Evolutionary conservation across 2,888 invertebrate genomes (phyloP), one percentile per base, ranked within the genome.

Genomic region (Ornithoptera alexandrae): DNA sequence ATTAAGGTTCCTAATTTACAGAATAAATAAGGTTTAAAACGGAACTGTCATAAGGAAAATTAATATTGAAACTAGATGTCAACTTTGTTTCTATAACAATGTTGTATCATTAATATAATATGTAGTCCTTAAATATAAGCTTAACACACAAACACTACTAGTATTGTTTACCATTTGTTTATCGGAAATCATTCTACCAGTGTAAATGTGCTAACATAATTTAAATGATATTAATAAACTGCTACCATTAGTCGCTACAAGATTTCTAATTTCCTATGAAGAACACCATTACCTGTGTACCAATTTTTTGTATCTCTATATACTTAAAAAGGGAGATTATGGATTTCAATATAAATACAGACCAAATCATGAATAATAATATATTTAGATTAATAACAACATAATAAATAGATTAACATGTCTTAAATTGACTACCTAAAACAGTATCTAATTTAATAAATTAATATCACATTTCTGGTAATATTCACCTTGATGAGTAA

Each of bases 391-490:
- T 62, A 39, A 63, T 70, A 64, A 70, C 67, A 67, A 63, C 58
- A 36, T 22, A 64, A 63, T 63, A 67, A 67, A 67, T 67, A 70
- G n/a, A 70, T 67, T 50, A 65, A 69, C 65, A 65, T 65, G 5
- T 70, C 58, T 65, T 65, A 57, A 61, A 69, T 62, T 65, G 24
- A 24, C 68, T 68, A 62, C 39, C 56, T 65, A 62, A 65, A 17
- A n/a, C 53, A 50, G 56, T 59, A 68, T 53, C 59, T 65, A 64
- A 12, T 78, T 82, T 84, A 89, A 86, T 90, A 89, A 85, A 90
- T 82, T 88, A 90, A 88, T 90, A 89, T 90, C 90, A 90, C 90
- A 89, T 84, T 86, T 85, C 82, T 88, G 80, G 86, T 87, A 88
- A 91, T 84, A 84, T 90, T 90, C 78, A 83, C 79, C 80, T 85